Evolutionary conservation across 2,888 invertebrate species (phyloP), one percentile per base, ranked within the genome.

Genomic region (Prosopocoilus inquinatus): DNA sequence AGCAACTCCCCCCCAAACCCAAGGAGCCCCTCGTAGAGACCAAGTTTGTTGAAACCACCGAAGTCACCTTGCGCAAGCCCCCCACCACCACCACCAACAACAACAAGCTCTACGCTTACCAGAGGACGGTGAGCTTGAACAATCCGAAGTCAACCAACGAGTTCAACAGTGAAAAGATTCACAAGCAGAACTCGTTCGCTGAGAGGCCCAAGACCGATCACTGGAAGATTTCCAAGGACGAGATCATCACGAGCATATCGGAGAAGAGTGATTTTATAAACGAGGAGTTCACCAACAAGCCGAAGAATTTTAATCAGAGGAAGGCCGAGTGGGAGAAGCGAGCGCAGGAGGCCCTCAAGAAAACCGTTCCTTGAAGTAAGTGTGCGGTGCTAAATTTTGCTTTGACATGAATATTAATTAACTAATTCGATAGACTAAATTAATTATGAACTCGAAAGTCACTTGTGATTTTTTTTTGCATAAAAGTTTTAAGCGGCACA

Each of bases 311-410:
- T 61, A 82, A 87, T 71, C 88, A 89, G 69, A 82, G 88, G 69
- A 81, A 86, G 54, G 89, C 89, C 4, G 88, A 89, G 70, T 90
- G 90, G 90, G 90, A 90, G 73, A 82, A 88, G 66, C 79, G 89
- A 64, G 88, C 88, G 35, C 87, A 88, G 75, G 86, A 87, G 75
- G 87, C 84, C 66, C 82, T 83, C 79, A 83, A 82, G 78, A 84
- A 84, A 78, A 68, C 66, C 16, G 64, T 66, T 49, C 70, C 72
- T 33, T 71, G 64, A 63, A 47, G 55, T 55, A 50, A 55, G 55
- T 47, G 50, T 28, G n/a, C n/a, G n/a, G n/a, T 28, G 20, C 20
- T 28, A 28, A 16, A 28, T 28, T 28, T 28, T 28, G 4, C 5
- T 7, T 28, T 28, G 20, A 5, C 7, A 28, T 5, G 20, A 28